Evolutionary conservation across 2,797 vertebrate species (phyloP), one percentile per base, ranked within the genome.

Genomic region (Streptopelia turtur): DNA sequence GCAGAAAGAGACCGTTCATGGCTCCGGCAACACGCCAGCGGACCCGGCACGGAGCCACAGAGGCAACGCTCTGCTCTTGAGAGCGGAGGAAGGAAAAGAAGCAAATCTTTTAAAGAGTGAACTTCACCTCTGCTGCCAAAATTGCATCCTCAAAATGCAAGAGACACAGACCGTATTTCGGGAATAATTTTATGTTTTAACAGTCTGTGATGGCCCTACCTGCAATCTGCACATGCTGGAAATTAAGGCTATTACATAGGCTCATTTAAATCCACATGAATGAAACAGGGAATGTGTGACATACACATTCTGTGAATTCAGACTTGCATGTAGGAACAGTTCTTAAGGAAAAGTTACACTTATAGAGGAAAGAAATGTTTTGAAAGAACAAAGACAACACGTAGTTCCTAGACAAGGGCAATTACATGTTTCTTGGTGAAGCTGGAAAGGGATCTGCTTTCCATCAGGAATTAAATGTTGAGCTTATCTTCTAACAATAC

Each of bases 371-470:
- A 52, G 2, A 93, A 87, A 83, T 11, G 23, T 39, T 78, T 83
- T 6, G 8, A 81, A 81, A 89, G 57, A 81, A 87, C 72, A 88
- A 92, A 93, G 84, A 74, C 57, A 92, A 94, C 31, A 33, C 0
- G 0, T 27, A 57, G 68, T 35, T 95, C 84, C 79, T 87, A 78
- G 61, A 85, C 69, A 72, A 81, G 83, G 59, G 47, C 81, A 90
- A 92, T 75, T 78, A 79, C 1, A 4, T 27, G 5, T 78, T 80
- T 81, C 75, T 87, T 65, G 69, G 86, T 81, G 76, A 92, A 93
- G 55, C 71, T 87, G 43, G 78, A 92, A 96, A 89, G 47, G 64
- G 71, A 84, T 81, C 88, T 93, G 91, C 77, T 84, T 95, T 96
- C 82, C 71, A 61, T 93, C 81, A 92, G 65, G 72, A 78, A 64